A percentile compares a stretch with the other conserved stretches of the same genome.
phyloP scores from a whole-genome alignment of 2,888 invertebrate species.

The Sepioteuthis lessoniana region DNA sequence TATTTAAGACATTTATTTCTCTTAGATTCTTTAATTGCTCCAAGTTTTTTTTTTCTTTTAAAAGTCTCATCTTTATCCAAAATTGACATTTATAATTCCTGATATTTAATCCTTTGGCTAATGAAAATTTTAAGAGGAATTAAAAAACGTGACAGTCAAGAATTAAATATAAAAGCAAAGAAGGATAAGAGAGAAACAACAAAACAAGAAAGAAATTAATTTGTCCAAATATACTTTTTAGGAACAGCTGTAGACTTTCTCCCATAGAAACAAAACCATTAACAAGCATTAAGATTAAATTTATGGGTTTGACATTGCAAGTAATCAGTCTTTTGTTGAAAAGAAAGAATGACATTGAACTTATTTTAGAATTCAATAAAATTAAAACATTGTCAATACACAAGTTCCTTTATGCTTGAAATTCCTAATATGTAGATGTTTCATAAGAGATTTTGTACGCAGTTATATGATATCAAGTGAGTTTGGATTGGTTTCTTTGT shows the following conservation, averaged over 20 bases:
- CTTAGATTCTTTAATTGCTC: background rate
- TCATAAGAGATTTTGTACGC: too few relatives aligned
- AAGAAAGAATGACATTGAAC: background rate
- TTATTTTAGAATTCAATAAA: too few relatives aligned
- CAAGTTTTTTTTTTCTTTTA: background rate
- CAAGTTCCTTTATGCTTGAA: too few relatives aligned
- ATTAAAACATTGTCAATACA: too few relatives aligned
- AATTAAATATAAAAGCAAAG: background rate
- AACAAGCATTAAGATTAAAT: background rate
- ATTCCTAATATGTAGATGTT: too few relatives aligned
- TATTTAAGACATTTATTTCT: slow-evolving; percentile 23
- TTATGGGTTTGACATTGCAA: background rate
- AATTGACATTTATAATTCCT: slow-evolving; percentile 23
- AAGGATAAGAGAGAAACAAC: background rate
- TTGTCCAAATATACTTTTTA: background rate
- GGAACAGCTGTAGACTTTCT: background rate
- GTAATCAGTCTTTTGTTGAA: background rate
- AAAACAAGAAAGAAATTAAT: background rate
- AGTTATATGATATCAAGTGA: too few relatives aligned
- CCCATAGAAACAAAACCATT: background rate
- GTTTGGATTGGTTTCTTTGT: too few relatives aligned
- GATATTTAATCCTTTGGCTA: background rate
- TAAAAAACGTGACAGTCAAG: background rate
- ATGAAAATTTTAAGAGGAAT: background rate
- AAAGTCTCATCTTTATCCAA: background rate